Conservation (phyloP, 2,888 invertebrate genomes). For the Stenodema calcarata region DNA sequence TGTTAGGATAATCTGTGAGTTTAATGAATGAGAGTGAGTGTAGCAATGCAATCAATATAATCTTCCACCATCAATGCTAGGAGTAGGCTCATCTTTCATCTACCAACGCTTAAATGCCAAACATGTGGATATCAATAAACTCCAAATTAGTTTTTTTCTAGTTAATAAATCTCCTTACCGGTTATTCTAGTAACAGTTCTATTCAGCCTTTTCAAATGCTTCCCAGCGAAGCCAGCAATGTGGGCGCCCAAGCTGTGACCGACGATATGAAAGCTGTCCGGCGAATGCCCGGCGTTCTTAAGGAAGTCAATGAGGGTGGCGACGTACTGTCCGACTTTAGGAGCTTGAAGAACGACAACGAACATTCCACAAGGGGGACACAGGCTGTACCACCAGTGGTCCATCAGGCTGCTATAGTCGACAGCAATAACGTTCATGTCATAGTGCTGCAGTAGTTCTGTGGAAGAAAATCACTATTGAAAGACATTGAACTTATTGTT, state of each 20-base stretch:
- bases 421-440: slow-evolving; percentile 19
- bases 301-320: neutral
- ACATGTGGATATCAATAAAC: no score
- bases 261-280: neutral
- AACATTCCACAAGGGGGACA: neutral
- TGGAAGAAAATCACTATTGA: no score
- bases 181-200: neutral
- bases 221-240: neutral
- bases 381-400: neutral
- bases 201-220: neutral
- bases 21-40: no score
- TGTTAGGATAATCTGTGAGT: no score
- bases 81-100: no score
- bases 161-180: no score
- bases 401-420: neutral
- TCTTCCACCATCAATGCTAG: no score
- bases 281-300: neutral
- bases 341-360: neutral
- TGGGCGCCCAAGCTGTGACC: slow-evolving; percentile 21
- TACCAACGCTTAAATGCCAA: no score
- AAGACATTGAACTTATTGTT: no score
- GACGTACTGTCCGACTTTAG: neutral
- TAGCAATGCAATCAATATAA: no score
- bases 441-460: neutral
- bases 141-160: no score